These are phyloP conservation scores for Laspeyria flexula DNA, from an alignment of 2,888 invertebrate genomes.

Conservation along the genomic window DNA sequence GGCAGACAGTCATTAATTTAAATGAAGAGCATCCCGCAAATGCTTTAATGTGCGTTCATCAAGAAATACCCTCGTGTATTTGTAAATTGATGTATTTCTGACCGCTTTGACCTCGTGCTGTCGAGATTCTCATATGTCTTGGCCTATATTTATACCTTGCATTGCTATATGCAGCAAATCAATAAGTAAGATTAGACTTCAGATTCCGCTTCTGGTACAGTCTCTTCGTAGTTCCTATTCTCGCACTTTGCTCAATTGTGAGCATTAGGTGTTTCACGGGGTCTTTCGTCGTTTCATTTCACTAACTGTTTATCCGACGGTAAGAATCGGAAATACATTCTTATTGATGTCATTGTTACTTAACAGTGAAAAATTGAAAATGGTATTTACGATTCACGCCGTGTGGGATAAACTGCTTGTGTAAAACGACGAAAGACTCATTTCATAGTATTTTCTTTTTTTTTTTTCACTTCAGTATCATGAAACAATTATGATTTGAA, in stretches of 20 bases:
- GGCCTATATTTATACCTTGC: conserved; percentile 47
- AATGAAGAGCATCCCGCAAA: conserved; percentile 26
- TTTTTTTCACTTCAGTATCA: conserved; percentile 1
- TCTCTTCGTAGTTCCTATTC: conserved; percentile 61
- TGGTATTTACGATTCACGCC: too few relatives aligned
- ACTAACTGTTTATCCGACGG: too few relatives aligned
- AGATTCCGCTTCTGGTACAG: conserved; percentile 24
- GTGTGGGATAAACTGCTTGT: too few relatives aligned
- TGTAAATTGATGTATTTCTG: conserved; percentile 21
- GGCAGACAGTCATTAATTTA: conserved; percentile 37
- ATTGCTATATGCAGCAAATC: conserved; percentile 37
- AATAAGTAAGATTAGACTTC: conserved; percentile 33
- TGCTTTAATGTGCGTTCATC: conserved; percentile 18
- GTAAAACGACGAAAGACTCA: too few relatives aligned
- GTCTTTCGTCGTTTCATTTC: too few relatives aligned
- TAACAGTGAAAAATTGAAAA: too few relatives aligned
- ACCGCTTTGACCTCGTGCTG: not conserved
- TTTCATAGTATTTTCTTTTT: too few relatives aligned
- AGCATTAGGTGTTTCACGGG: conserved; percentile 42
- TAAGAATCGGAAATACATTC: too few relatives aligned
- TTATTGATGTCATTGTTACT: too few relatives aligned
- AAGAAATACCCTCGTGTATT: conserved; percentile 7
- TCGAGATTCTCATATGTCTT: conserved; percentile 1
- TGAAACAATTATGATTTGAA: too few relatives aligned
- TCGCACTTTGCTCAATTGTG: conserved; percentile 43